Conservation (phyloP, 2,113 vertebrate genomes). For the Rhadina sibilatrix region DNA sequence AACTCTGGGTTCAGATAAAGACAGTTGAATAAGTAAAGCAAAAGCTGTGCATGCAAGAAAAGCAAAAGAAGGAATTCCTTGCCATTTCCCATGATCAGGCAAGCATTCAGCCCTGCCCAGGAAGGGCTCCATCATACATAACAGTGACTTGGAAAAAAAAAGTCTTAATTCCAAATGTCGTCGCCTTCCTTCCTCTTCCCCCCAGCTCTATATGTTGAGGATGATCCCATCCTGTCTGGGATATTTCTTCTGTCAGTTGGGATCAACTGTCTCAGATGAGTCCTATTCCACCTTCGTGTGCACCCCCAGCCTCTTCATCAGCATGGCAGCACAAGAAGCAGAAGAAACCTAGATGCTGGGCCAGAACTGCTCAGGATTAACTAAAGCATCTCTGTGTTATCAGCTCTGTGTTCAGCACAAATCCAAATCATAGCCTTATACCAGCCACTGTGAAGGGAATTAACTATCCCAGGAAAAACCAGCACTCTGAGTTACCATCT, state of each 20-base stretch:
- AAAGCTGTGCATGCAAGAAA: background rate
- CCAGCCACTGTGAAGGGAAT: background rate
- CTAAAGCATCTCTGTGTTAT: background rate
- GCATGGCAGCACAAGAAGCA: background rate
- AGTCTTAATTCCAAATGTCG: background rate
- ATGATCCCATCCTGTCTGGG: background rate
- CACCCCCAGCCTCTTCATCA: fast-evolving
- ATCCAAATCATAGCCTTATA: background rate
- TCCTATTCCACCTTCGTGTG: background rate
- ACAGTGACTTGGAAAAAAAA: background rate
- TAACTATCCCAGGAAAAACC: background rate
- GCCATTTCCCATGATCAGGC: background rate
- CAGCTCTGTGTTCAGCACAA: background rate
- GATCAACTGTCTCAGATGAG: fast-evolving
- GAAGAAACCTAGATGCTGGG: background rate
- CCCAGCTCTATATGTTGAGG: background rate
- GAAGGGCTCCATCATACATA: background rate
- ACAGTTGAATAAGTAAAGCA: background rate
- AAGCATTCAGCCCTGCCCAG: background rate
- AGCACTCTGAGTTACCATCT: background rate
- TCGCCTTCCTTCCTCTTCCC: background rate
- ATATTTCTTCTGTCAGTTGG: background rate
- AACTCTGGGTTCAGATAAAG: background rate
- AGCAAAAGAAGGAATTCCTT: background rate
- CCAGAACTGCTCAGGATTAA: background rate